A percentile compares a stretch with the other conserved stretches of the same genome.
phyloP scores from a whole-genome alignment of 2,888 invertebrate genomes.

The Parthenolecanium corni region DNA sequence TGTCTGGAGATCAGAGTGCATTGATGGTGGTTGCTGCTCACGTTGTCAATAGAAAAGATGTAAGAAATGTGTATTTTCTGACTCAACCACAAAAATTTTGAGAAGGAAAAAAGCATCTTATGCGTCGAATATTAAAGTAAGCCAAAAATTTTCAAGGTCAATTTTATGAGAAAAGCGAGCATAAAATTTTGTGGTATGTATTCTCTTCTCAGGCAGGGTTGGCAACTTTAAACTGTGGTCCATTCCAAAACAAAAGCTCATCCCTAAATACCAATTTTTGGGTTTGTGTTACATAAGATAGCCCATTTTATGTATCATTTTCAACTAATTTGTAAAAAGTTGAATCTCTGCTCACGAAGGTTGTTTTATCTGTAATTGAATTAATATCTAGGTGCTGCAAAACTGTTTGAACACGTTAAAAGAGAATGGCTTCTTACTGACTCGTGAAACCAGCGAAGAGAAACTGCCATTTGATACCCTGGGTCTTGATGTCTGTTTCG shows the following conservation, averaged over 20 bases:
- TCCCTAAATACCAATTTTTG: too few relatives aligned
- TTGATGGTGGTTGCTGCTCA: constrained; percentile 45
- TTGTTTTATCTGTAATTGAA: neutral
- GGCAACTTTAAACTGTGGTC: too few relatives aligned
- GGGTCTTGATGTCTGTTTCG: constrained; percentile 43
- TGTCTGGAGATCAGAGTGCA: constrained; percentile 44
- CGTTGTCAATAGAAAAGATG: constrained; percentile 43
- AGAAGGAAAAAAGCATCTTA: neutral
- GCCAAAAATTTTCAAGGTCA: neutral
- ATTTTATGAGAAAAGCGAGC: too few relatives aligned
- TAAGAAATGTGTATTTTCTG: constrained; percentile 36
- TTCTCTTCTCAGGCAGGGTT: too few relatives aligned
- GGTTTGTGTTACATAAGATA: too few relatives aligned
- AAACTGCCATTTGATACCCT: constrained; percentile 34
- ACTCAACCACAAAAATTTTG: too few relatives aligned
- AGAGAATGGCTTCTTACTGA: constrained; percentile 50
- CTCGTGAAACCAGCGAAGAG: constrained; percentile 46
- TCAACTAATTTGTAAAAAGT: too few relatives aligned
- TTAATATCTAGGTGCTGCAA: constrained; percentile 39
- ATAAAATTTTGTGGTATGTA: too few relatives aligned
- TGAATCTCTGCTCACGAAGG: too few relatives aligned
- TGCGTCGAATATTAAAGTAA: neutral
- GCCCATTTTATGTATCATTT: too few relatives aligned
- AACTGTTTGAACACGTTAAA: constrained; percentile 43
- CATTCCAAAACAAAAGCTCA: too few relatives aligned